These are phyloP conservation scores for Zaprionus taronus DNA, from an alignment of 1,140 invertebrate species.

Conservation along the genomic window DNA sequence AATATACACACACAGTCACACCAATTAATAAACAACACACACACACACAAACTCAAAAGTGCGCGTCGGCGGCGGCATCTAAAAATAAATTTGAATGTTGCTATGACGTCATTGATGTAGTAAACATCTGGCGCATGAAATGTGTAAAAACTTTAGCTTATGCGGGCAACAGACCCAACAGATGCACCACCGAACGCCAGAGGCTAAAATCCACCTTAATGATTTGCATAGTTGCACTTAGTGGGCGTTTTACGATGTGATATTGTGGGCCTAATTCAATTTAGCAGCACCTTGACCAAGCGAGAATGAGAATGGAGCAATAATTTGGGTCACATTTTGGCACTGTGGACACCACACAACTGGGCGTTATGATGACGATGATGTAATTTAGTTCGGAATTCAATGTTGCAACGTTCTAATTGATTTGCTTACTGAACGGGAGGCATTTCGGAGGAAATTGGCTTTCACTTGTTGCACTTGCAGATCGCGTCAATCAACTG, in stretches of 20 bases:
- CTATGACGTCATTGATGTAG: constrained; percentile 71
- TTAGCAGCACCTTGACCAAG: constrained; percentile 32
- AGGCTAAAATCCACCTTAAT: constrained; percentile 19
- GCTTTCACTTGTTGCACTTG: constrained; percentile 76
- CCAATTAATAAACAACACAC: constrained; percentile 56
- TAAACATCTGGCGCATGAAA: constrained; percentile 69
- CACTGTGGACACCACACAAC: constrained; percentile 19
- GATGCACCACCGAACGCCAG: constrained; percentile 8
- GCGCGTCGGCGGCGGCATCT: constrained; percentile 38
- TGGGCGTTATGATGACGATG: constrained; percentile 47
- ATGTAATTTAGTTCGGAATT: constrained; percentile 55
- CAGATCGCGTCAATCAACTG: constrained; percentile 51
- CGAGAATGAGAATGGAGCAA: constrained; percentile 14
- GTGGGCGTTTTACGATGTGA: constrained; percentile 22
- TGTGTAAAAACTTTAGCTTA: constrained; percentile 58
- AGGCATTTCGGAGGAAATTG: constrained; percentile 61
- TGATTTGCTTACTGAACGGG: constrained; percentile 75
- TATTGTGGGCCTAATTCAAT: not conserved
- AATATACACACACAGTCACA: not conserved
- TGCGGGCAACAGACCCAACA: constrained; percentile 22
- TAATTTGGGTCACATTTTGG: constrained; percentile 30
- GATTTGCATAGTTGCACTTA: constrained; percentile 34
- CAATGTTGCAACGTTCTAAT: constrained; percentile 46
- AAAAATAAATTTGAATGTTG: constrained; percentile 74
- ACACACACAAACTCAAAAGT: constrained; percentile 5